Base-by-base conservation (phyloP, 2,797 vertebrate species). In the Botia kubotai region DNA sequence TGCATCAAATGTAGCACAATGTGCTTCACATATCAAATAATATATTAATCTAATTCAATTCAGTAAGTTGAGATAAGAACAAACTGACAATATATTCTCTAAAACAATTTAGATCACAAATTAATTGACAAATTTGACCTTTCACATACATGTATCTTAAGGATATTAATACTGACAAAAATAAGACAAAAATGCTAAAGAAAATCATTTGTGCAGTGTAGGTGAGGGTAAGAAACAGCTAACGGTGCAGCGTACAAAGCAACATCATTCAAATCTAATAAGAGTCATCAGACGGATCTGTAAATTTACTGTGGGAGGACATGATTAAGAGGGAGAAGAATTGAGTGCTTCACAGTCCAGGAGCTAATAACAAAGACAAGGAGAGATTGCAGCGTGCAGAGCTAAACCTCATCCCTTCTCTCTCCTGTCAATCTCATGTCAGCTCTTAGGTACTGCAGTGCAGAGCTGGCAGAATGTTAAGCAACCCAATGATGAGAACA, bases 381-480 rank as follows among this genome's bases (percentile, higher is more conserved):
- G 17, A 71, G 77, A 71, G 8, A 79, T 39, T 46, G 5, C 55
- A 62, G 43, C 2, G 1, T 29, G n/a, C 13, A 63, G 23, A 79
- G 17, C 67, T 26, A 36, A 79, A 62, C n/a, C 68, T 77, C 1
- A 39, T 50, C 36, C 50, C 50, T 43, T 50, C 74, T 33, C 43
- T 65, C 23, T 66, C 17, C 58, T 83, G 55, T 72, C 39, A 73
- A 60, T 67, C 66, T 17, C 19, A 57, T 79, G 50, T 60, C 75
- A 79, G 72, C 36, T 63, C 29, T 72, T 43, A 63, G 75, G 73
- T 79, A 39, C 81, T 83, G 84, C 84, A 88, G 83, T 88, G 86
- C 80, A 81, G 82, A 87, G 68, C 82, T 81, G 77, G 80, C 82
- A 85, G 81, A 87, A 87, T 86, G 73, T 83, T 86, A 84, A 87